Evolutionary conservation across 2,888 invertebrate genomes (phyloP), one percentile per base, ranked within the genome.

Genomic region (Eilema depressum): DNA sequence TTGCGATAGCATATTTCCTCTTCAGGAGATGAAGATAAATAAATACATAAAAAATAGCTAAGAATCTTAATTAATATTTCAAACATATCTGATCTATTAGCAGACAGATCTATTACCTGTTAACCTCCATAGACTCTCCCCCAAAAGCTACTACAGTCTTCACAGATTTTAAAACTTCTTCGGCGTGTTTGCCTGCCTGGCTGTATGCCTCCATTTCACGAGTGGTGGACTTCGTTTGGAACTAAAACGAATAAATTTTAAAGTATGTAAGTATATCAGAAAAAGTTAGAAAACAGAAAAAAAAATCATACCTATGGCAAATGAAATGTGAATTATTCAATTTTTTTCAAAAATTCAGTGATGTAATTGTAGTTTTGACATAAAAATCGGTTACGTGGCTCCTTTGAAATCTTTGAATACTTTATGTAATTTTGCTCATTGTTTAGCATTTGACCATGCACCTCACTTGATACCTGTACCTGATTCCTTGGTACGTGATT

Each of bases 141-240:
- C 97, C 97, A 83, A 98, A 98, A 0, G 98, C 97, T 5, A 97
- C 94, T 0, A 98, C 97, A 0, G 98, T 98, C 75, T 97, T 95
- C 11, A 98, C 96, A 1, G 97, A 96, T 62, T 97, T 96, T 47
- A 98, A 92, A 0, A 97, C 97, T 88, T 98, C 98, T 86, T 98
- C 98, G 0, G 98, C 98, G 30, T 97, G 97, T 69, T 96, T 96
- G 1, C 98, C 97, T 0, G 98, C 98, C 79, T 96, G 96, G 17
- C 98, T 97, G 90, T 98, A 98, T 0, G 97, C 96, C 66, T 96
- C 95, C 83, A 97, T 91, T 85, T 97, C 97, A 79, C 96, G 95
- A 47, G 96, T 96, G 0, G 97, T 96, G 25, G 97, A 93, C 20
- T 96, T 96, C 25, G 96, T 96, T 90, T 97, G 97, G 76, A 94